These are phyloP conservation scores for Drosophila persimilis DNA, from an alignment of 1,140 invertebrate genomes.

Conservation along the genomic window DNA sequence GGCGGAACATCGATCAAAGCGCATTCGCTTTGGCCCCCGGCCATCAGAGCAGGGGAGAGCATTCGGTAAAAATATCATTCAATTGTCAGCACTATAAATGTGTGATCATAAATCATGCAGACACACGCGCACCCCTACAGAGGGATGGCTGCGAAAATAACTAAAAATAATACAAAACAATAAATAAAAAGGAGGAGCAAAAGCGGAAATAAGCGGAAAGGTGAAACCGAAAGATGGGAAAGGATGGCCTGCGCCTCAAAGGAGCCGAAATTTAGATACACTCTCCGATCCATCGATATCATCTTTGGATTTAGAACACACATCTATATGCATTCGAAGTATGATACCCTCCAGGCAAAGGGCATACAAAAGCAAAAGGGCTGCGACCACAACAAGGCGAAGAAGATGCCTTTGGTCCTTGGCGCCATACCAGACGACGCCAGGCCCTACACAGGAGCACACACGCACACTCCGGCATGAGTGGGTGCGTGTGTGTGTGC, in stretches of 20 bases:
- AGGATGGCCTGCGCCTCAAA: background rate
- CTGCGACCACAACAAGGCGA: slow-evolving; percentile 45
- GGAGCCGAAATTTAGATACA: no score
- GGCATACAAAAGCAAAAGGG: slow-evolving; percentile 45
- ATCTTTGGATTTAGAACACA: no score
- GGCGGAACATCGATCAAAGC: slow-evolving; percentile 59
- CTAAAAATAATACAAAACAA: slow-evolving; percentile 73
- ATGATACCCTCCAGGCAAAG: background rate
- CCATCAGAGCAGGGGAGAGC: slow-evolving; percentile 31
- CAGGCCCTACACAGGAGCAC: slow-evolving; percentile 26
- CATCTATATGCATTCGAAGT: no score
- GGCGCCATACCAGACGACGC: slow-evolving; percentile 45
- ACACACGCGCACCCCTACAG: slow-evolving; percentile 39
- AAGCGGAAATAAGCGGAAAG: slow-evolving; percentile 30
- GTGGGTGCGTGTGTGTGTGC: slow-evolving; percentile 30
- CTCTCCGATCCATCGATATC: no score
- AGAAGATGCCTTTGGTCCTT: slow-evolving; percentile 27
- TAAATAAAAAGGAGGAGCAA: slow-evolving; percentile 29
- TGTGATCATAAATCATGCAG: slow-evolving; percentile 79
- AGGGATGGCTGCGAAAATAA: slow-evolving; percentile 39
- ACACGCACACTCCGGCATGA: slow-evolving; percentile 8
- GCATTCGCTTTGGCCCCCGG: slow-evolving; percentile 22
- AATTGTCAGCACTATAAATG: slow-evolving; percentile 82
- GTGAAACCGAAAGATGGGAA: slow-evolving; percentile 28
- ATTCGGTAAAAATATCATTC: slow-evolving; percentile 76